Evolutionary conservation across 2,797 vertebrate species (phyloP), one percentile per base, ranked within the genome.

Genomic region (Enteromius mattozi): DNA sequence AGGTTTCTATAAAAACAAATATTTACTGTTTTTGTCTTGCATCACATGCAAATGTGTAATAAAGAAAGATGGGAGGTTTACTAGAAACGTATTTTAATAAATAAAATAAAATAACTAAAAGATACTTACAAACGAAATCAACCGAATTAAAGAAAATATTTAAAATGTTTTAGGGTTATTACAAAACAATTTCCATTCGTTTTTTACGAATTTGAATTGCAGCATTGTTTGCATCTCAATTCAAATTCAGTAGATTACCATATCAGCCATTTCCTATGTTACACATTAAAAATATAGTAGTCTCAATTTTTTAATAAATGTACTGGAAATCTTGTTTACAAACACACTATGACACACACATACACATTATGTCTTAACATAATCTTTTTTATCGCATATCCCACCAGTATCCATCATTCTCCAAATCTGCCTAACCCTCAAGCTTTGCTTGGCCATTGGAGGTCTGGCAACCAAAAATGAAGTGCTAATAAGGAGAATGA

Each of bases 401-500:
- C 54, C 4, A 45, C 59, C 40, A 65, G 59, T 40, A 42, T 78
- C 35, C 42, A 72, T 49, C 21, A 49, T 24, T 49, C 61, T 65
- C 56, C 74, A 40, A 56, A 21, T 59, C 35, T 16, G 21, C 13
- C 74, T 1, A 59, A 77, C 37, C 21, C 51, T 76, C 27, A n/a
- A 76, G 33, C 77, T 79, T 79, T 47, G 13, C 33, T 21, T 68
- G 74, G 35, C 51, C 49, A 13, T 30, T 30, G 51, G 51, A 71
- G 49, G 51, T 61, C 69, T 84, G 61, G 35, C 78, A 69, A 74
- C 2, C 61, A 75, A 59, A 78, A 80, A 45, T 75, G 63, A 83
- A 70, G 35, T 77, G 54, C 56, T 77, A 84, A 84, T 82, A 86
- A 86, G 84, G 17, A 66, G 76, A 74, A 69, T 74, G 85, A 87